These are phyloP conservation scores for Ptilodon capucinus DNA, from an alignment of 2,888 invertebrate genomes.

Conservation along the genomic window DNA sequence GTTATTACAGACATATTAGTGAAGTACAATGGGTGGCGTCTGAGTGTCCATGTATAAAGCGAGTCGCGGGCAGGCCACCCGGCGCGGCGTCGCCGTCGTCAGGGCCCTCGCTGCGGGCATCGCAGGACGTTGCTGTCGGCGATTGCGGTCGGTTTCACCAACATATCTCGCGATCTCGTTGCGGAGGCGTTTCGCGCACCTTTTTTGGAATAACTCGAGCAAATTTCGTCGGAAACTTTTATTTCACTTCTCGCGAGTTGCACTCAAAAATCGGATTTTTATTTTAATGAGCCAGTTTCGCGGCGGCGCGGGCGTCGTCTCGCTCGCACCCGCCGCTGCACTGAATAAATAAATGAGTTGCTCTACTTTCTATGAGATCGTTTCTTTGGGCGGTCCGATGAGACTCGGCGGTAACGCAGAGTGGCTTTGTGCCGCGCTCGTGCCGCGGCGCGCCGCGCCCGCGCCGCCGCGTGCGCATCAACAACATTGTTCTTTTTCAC, in stretches of 20 bases:
- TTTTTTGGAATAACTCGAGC: slow-evolving; percentile 82
- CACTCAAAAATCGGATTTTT: slow-evolving; percentile 79
- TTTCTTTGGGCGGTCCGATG: slow-evolving; percentile 73
- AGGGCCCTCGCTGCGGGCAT: slow-evolving; percentile 31
- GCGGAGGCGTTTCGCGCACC: slow-evolving; percentile 72
- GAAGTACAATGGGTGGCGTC: slow-evolving; percentile 2
- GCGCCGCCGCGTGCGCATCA: slow-evolving; percentile 17
- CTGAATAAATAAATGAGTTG: slow-evolving; percentile 81
- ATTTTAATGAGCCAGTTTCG: slow-evolving; percentile 81
- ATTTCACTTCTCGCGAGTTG: slow-evolving; percentile 73
- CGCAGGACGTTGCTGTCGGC: slow-evolving; percentile 44
- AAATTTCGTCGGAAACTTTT: slow-evolving; percentile 79
- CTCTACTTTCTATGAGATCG: slow-evolving; percentile 82
- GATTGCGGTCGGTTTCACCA: slow-evolving; percentile 77
- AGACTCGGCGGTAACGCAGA: slow-evolving; percentile 42
- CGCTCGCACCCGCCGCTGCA: slow-evolving; percentile 73
- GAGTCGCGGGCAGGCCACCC: not conserved
- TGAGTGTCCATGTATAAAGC: not conserved
- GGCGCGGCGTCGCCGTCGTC: slow-evolving; percentile 21
- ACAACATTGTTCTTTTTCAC: slow-evolving; percentile 52
- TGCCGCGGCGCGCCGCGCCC: slow-evolving; percentile 14
- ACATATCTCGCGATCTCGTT: slow-evolving; percentile 69
- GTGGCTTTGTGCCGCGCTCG: slow-evolving; percentile 28
- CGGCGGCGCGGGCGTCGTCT: slow-evolving; percentile 57
- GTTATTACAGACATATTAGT: slow-evolving; percentile 5